Evolutionary conservation across 2,888 invertebrate species (phyloP).

Genomic region (Resseliella maxima): DNA sequence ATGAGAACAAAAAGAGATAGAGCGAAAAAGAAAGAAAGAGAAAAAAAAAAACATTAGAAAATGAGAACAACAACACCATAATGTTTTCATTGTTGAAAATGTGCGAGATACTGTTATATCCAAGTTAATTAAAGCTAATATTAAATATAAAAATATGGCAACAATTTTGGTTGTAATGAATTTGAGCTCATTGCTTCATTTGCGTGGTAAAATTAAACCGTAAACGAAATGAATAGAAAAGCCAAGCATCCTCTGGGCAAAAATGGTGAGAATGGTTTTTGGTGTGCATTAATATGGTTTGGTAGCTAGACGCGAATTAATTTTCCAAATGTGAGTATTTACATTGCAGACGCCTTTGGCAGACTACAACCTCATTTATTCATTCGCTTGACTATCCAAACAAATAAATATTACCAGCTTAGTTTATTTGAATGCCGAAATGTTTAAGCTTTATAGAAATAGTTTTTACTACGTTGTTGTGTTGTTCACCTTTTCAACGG

Average conservation of each 20-base stretch:
- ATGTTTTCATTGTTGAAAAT: constrained; percentile 23
- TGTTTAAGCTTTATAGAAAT: too few species aligned
- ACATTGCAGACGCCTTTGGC: not conserved
- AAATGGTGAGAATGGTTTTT: not conserved
- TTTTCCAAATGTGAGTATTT: constrained; percentile 11
- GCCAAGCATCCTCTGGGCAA: constrained; percentile 1
- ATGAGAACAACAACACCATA: constrained; percentile 10
- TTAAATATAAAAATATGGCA: constrained; percentile 32
- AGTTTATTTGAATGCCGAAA: too few species aligned
- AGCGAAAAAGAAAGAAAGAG: constrained; percentile 31
- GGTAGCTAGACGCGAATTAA: constrained; percentile 5
- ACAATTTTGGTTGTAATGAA: constrained; percentile 21
- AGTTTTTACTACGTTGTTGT: too few species aligned
- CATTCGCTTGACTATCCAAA: constrained; percentile 21
- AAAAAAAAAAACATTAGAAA: not conserved
- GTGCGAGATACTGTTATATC: not conserved
- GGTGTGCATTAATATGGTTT: not conserved
- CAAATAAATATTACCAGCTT: constrained; percentile 48
- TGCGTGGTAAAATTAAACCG: not conserved
- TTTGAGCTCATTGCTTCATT: constrained; percentile 12
- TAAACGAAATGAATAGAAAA: not conserved
- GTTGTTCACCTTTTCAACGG: not conserved
- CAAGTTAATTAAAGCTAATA: constrained; percentile 43
- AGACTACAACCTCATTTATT: constrained; percentile 21
- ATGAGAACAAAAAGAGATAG: too few species aligned